Base-by-base conservation (phyloP, 2,888 invertebrate species). In the Rhorus exstirpatorius region DNA sequence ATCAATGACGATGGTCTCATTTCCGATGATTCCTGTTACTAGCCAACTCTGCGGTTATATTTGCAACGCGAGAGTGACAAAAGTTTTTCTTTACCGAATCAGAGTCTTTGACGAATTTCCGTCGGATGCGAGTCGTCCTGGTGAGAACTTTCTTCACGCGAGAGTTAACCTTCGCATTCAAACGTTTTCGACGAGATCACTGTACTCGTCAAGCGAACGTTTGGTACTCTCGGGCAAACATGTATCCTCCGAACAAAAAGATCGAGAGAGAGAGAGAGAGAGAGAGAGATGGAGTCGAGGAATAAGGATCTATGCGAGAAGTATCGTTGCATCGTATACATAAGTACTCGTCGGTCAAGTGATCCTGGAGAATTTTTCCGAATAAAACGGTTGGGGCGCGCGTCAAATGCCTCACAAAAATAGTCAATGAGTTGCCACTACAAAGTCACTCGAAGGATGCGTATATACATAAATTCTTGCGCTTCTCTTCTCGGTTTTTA, bases 401-500 rank as follows among this genome's bases (percentile, higher is more conserved):
- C 88, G 87, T 89, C 89, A 87, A 90, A 91, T 90, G 87, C 85
- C 74, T 83, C 77, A 82, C 86, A 83, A 86, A 89, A 90, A 86
- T 88, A 24, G 86, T 90, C 88, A 91, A 92, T 91, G 92, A 90
- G 90, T 88, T 85, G 87, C 87, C 88, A 88, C 89, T 88, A 88
- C 86, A 89, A 86, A 87, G 88, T 90, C 89, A 87, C 88, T 88
- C 84, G 83, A 82, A 77, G 65, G 83, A 79, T 70, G 80, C 67
- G 79, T 85, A 84, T 84, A 85, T 83, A 75, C 84, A 85, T 83
- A 74, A 76, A 83, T 86, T 76, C 85, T 70, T 85, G 67, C 58
- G 41, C 71, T 68, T 44, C 65, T 21, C 49, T 46, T 75, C 68
- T 51, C 31, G 19, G 35, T 26, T 63, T n/a, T 70, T 49, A 79